These are phyloP conservation scores for Cantharis rustica DNA, from an alignment of 2,888 invertebrate genomes.

Conservation along the genomic window DNA sequence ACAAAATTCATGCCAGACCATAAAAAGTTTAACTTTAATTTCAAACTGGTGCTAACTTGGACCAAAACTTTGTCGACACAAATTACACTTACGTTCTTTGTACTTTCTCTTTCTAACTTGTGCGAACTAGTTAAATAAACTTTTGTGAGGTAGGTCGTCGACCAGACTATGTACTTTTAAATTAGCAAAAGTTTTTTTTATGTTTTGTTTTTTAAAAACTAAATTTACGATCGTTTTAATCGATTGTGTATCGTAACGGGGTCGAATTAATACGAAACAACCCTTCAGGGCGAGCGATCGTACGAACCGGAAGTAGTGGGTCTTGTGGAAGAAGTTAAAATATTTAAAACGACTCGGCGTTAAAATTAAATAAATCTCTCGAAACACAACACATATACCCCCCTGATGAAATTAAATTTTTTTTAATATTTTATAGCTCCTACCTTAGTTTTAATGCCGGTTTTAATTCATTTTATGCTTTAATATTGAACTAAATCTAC, in stretches of 20 bases:
- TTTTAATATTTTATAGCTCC: slow-evolving; percentile 17
- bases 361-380: not conserved
- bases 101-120: slow-evolving; percentile 57
- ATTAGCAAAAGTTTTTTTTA: slow-evolving; percentile 50
- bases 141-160: slow-evolving; percentile 55
- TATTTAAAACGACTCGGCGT: not conserved
- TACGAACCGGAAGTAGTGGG: not conserved
- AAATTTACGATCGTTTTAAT: slow-evolving; percentile 24
- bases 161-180: slow-evolving; percentile 47
- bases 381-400: not conserved
- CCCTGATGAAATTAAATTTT: slow-evolving; percentile 13
- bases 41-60: slow-evolving; percentile 54
- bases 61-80: slow-evolving; percentile 56
- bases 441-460: slow-evolving; percentile 22
- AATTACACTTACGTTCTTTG: slow-evolving; percentile 56
- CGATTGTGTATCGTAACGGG: slow-evolving; percentile 5
- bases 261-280: not conserved
- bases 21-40: slow-evolving; percentile 56
- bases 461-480: slow-evolving; percentile 32
- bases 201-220: slow-evolving; percentile 24
- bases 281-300: not conserved
- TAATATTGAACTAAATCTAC: slow-evolving; percentile 29
- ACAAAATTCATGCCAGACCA: slow-evolving; percentile 55
- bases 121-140: slow-evolving; percentile 52
- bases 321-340: not conserved